These are phyloP conservation scores for Enteromius afrohamiltoni DNA, from an alignment of 2,797 vertebrate genomes.

Conservation along the genomic window DNA sequence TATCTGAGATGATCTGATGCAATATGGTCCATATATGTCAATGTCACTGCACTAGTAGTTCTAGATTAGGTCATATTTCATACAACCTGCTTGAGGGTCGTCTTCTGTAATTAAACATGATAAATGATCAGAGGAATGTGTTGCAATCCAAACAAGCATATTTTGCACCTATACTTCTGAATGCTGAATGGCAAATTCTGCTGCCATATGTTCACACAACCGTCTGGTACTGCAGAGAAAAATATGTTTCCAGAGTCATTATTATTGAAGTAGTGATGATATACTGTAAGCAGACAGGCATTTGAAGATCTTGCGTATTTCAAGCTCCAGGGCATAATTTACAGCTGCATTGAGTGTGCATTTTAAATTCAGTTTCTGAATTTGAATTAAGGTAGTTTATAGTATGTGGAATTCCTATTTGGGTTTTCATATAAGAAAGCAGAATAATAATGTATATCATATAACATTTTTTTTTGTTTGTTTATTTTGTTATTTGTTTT, in stretches of 20 bases:
- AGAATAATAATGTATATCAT: neutral
- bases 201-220: slow-evolving; percentile 40
- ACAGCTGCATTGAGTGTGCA: neutral
- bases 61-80: slow-evolving; percentile 50
- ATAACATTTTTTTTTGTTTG: neutral
- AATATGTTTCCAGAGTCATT: slow-evolving; percentile 39
- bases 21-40: neutral
- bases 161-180: slow-evolving; percentile 25
- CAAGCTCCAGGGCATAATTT: neutral
- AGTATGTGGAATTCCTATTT: neutral
- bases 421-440: neutral
- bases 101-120: slow-evolving; percentile 53
- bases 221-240: slow-evolving; percentile 38
- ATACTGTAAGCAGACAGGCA: slow-evolving; percentile 28
- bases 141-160: slow-evolving; percentile 1
- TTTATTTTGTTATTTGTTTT: no score
- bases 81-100: slow-evolving; percentile 31
- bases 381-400: neutral
- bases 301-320: neutral
- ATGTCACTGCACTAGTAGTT: slow-evolving; percentile 11
- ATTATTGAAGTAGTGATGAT: slow-evolving; percentile 51
- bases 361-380: neutral
- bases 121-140: slow-evolving; percentile 22
- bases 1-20: neutral
- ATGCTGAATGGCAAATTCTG: slow-evolving; percentile 37